Evolutionary conservation across 1,140 invertebrate genomes (phyloP).

Genomic region (Euura saliciscinereae): DNA sequence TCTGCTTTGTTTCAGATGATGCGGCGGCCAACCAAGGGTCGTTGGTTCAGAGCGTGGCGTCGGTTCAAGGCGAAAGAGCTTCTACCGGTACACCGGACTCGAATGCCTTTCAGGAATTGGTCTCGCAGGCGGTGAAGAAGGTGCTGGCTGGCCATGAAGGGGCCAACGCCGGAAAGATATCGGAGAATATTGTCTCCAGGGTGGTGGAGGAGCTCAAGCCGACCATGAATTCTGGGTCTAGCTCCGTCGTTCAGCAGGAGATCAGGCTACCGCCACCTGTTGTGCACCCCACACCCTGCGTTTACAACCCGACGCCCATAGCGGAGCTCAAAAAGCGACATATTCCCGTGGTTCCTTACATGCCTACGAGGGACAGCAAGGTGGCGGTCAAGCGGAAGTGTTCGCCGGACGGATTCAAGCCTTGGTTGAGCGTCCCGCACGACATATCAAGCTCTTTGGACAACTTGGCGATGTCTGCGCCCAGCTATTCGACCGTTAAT

Average conservation of each 20-base stretch:
- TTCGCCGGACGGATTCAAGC: slow-evolving; percentile 39
- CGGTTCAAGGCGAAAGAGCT: slow-evolving; percentile 25
- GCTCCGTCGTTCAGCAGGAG: slow-evolving; percentile 32
- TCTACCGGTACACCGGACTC: slow-evolving; percentile 25
- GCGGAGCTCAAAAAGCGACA: slow-evolving; percentile 63
- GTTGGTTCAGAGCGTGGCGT: slow-evolving; percentile 25
- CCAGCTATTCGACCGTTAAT: slow-evolving; percentile 24
- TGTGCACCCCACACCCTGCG: slow-evolving; percentile 32
- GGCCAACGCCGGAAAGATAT: slow-evolving; percentile 45
- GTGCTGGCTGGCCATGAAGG: slow-evolving; percentile 54
- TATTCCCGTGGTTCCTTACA: slow-evolving; percentile 56
- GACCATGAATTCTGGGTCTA: slow-evolving; percentile 19
- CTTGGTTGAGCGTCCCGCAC: slow-evolving; percentile 41
- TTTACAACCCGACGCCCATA: slow-evolving; percentile 70
- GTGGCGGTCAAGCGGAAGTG: slow-evolving; percentile 53
- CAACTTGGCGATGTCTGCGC: background rate
- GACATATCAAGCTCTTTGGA: slow-evolving; percentile 27
- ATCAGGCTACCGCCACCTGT: slow-evolving; percentile 34
- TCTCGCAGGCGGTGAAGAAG: slow-evolving; percentile 61
- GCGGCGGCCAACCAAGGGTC: slow-evolving; percentile 23
- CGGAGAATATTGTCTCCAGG: slow-evolving; percentile 54
- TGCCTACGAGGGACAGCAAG: slow-evolving; percentile 50
- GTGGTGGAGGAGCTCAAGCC: slow-evolving; percentile 55
- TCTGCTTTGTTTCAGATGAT: slow-evolving; percentile 29
- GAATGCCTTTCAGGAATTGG: slow-evolving; percentile 53